Evolutionary conservation across 2,888 invertebrate genomes (phyloP).

Genomic region (Copidosoma aretas): DNA sequence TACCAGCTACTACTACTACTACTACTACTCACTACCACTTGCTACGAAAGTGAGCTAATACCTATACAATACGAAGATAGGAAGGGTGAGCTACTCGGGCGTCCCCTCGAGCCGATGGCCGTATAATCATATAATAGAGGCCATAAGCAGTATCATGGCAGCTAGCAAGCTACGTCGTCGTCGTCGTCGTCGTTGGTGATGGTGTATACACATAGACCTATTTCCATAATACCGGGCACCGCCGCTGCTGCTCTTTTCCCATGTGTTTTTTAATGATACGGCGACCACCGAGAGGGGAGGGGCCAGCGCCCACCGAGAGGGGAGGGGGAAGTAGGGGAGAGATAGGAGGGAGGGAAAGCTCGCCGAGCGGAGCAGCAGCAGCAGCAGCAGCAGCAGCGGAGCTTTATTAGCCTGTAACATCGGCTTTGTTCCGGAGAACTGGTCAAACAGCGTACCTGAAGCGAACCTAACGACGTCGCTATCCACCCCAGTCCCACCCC

Average conservation of each 20-base stretch:
- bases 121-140: no score
- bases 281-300: constrained; percentile 3
- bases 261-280: constrained; percentile 18
- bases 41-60: no score
- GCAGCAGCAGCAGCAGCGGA: constrained; percentile 16
- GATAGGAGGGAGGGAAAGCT: neutral
- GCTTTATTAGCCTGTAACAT: constrained; percentile 52
- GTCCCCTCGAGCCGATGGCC: no score
- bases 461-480: constrained; percentile 47
- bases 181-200: neutral
- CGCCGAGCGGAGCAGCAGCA: neutral
- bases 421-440: constrained; percentile 51
- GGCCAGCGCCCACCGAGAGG: no score
- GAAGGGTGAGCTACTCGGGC: no score
- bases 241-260: constrained; percentile 36
- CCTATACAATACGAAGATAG: no score
- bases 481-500: constrained; percentile 1
- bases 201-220: constrained; percentile 35
- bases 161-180: no score
- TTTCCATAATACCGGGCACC: constrained; percentile 35
- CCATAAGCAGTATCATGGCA: no score
- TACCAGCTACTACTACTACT: no score
- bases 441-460: constrained; percentile 49
- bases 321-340: neutral
- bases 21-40: no score